Evolutionary conservation across 1,140 invertebrate species (phyloP).

Genomic region (Drosophila mayri): DNA sequence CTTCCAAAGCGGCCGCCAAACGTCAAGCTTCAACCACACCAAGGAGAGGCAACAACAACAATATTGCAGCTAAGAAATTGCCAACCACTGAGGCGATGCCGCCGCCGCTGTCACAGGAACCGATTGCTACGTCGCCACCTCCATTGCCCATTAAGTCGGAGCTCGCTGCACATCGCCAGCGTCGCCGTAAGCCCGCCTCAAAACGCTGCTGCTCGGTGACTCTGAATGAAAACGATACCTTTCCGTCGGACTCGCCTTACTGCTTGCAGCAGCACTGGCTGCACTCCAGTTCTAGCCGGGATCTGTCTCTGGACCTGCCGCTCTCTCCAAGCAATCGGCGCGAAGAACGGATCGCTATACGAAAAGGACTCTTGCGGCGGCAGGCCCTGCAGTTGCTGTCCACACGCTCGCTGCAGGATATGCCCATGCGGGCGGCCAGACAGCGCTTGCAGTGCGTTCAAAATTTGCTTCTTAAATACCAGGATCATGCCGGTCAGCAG

Average conservation of each 20-base stretch:
- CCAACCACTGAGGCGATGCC: conserved; percentile 10
- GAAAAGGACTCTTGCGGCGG: conserved; percentile 61
- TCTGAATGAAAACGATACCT: conserved; percentile 50
- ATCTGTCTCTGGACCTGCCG: conserved; percentile 26
- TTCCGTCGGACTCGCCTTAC: conserved; percentile 62
- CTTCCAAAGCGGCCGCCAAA: conserved; percentile 68
- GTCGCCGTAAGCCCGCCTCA: conserved; percentile 42
- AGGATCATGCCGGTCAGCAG: conserved; percentile 59
- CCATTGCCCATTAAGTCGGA: conserved; percentile 19
- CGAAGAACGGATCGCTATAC: conserved; percentile 76
- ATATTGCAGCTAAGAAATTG: conserved; percentile 16
- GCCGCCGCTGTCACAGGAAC: conserved; percentile 13
- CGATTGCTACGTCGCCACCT: neutral
- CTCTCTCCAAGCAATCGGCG: conserved; percentile 47
- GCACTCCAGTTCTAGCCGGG: conserved; percentile 16
- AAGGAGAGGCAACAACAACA: conserved; percentile 9
- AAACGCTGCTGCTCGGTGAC: conserved; percentile 27
- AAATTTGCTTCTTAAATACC: conserved; percentile 70
- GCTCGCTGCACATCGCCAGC: conserved; percentile 14
- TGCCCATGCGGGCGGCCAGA: conserved; percentile 64
- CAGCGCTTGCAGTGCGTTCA: conserved; percentile 71
- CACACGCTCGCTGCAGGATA: conserved; percentile 63
- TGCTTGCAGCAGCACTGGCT: conserved; percentile 76
- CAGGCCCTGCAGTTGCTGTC: conserved; percentile 78
- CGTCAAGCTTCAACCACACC: conserved; percentile 23